Evolutionary conservation across 2,797 vertebrate genomes (phyloP), one percentile per base, ranked within the genome.

Genomic region (Sebastes miniatus): DNA sequence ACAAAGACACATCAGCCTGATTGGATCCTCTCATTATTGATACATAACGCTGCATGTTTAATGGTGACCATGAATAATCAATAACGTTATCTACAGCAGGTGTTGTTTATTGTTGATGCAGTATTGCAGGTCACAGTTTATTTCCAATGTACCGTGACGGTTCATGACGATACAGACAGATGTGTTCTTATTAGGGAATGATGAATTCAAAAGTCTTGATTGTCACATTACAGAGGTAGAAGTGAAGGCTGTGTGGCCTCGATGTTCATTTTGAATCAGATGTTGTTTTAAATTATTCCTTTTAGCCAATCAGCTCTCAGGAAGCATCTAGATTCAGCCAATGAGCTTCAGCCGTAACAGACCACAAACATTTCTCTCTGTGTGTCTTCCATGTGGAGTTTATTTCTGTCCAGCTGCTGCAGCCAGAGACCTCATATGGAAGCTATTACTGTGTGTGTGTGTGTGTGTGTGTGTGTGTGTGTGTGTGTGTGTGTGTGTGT

Each of bases 361-460:
- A 83, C 80, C 68, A 69, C 83, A 74, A 70, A 67, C 14, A 52
- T 68, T 9, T 77, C 39, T 34, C 8, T 70, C 20, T 50, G 10
- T 67, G 24, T 31, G 24, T 31, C 31, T 27, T 52, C 39, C 59
- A 69, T 66, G 71, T 76, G 73, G 72, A 73, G 61, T 29, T 69
- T 76, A 76, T 84, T 84, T 80, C 77, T 76, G 73, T 83, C 69
- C 66, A 43, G 63, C 43, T 69, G 39, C 32, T 20, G 5, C 27
- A 29, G 47, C 54, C 69, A 47, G 52, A 73, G 73, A 76, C 65
- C 29, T 76, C 80, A 66, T 83, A 39, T 86, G 84, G 80, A 83
- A 83, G 80, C 69, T 66, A 76, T 86, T 76, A 18, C 6, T 18
- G 43, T 47, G 39, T 43, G 39, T 43, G 36, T 39, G 36, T 27